Base-by-base conservation (phyloP, 2,113 vertebrate genomes). In the Pterocles burchelli region DNA sequence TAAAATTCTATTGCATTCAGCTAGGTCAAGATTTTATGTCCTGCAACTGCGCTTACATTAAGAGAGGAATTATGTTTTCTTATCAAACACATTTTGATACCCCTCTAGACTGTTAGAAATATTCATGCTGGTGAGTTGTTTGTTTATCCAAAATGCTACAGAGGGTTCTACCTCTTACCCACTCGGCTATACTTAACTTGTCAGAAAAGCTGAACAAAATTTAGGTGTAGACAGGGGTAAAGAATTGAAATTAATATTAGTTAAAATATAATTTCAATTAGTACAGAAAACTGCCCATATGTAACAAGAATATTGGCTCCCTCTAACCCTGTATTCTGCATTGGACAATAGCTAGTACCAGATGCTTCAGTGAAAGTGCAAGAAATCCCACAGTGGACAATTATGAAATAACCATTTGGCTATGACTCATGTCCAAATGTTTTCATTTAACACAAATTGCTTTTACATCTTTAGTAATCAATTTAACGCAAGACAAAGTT, bases 381-480 rank as follows among this genome's bases (percentile, higher is more conserved):
- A 85, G 43, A 90, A 95, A 95, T 90, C 43, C 57, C 87, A 76
- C 51, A 61, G 68, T 65, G 76, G 57, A 85, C 83, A 92, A 61
- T 91, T 76, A 78, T 25, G 70, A 95, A 91, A 89, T 85, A 92
- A 81, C 41, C 48, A 68, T 80, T 96, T 95, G 73, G 48, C 48
- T 79, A 67, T 96, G 92, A 96, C 79, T 68, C 88, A 72, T 89
- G 70, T 96, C 90, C 86, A 95, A 96, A 91, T 79, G 62, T 75
- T 91, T 96, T 93, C 57, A 84, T 92, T 92, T 79, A 75, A 95
- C 70, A 82, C 57, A 91, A 90, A 95, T 92, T 97, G 45, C 80
- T 94, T 85, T 65, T 46, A 91, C 71, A 78, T 93, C 58, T 95
- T 96, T 88, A 82, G 70, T 79, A 95, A 95, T 94, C 80, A 89